Evolutionary conservation across 2,888 invertebrate genomes (phyloP).

Genomic region (Formica aserva): DNA sequence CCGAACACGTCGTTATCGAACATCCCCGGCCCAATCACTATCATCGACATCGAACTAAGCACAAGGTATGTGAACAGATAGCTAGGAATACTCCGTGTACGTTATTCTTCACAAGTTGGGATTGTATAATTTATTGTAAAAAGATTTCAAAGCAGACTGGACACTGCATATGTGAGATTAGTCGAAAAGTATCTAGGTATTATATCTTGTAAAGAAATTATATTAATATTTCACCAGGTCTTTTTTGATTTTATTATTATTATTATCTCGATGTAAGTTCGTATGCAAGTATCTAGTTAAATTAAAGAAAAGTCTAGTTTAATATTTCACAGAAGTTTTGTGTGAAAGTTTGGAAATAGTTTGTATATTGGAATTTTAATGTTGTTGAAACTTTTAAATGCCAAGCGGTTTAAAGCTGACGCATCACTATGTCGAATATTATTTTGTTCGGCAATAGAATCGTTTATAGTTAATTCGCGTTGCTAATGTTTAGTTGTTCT

Average conservation of each 20-base stretch:
- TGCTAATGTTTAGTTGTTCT: background rate
- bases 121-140: background rate
- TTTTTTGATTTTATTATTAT: background rate
- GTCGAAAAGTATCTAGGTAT: too few species aligned
- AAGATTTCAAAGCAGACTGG: background rate
- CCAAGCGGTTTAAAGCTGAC: slow-evolving; percentile 25
- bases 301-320: background rate
- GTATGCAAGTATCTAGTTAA: background rate
- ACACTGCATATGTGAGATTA: background rate
- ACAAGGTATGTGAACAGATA: slow-evolving; percentile 77
- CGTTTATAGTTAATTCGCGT: background rate
- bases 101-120: background rate
- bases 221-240: too few species aligned
- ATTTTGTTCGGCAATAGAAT: background rate
- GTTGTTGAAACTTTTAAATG: slow-evolving; percentile 37
- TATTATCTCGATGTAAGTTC: background rate
- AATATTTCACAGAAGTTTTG: background rate
- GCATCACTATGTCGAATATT: background rate
- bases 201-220: too few species aligned
- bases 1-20: slow-evolving; percentile 82
- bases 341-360: slow-evolving; percentile 16
- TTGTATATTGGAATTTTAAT: slow-evolving; percentile 41
- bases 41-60: slow-evolving; percentile 82
- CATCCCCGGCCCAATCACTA: slow-evolving; percentile 80
- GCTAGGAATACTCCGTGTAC: background rate